Percentiles rank a stretch among this genome's conserved stretches.
These are phyloP conservation scores for Drosophila prostipennis DNA, from an alignment of 2,888 invertebrate species.

Conservation along the genomic window DNA sequence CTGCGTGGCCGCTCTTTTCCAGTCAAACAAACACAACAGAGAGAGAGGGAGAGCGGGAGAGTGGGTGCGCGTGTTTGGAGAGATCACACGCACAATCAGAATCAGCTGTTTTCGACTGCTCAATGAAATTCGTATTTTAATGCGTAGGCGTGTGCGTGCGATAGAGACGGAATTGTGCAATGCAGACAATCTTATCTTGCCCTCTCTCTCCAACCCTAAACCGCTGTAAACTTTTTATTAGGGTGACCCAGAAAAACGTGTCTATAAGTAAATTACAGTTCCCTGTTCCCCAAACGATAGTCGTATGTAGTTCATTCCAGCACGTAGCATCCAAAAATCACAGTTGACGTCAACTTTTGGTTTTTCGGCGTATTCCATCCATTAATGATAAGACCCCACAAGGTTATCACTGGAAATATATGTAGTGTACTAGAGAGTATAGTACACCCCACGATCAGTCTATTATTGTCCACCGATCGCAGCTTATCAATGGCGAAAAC, in stretches of 20 bases:
- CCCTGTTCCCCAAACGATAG: slow-evolving; percentile 8
- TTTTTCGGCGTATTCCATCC: slow-evolving; percentile 21
- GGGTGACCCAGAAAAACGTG: slow-evolving; percentile 17
- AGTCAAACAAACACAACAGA: slow-evolving; percentile 30
- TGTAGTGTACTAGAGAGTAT: not conserved
- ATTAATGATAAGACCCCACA: slow-evolving; percentile 24
- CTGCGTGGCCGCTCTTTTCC: slow-evolving; percentile 19
- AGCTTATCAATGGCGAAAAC: slow-evolving; percentile 42
- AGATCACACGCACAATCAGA: slow-evolving; percentile 41
- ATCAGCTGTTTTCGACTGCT: slow-evolving; percentile 34
- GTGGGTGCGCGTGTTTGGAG: slow-evolving; percentile 8
- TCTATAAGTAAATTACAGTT: not conserved
- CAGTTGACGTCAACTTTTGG: slow-evolving; percentile 29
- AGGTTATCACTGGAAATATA: slow-evolving; percentile 28
- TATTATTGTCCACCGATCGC: slow-evolving; percentile 28
- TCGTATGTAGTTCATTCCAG: not conserved
- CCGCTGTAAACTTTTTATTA: not conserved
- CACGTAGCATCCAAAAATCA: slow-evolving; percentile 28
- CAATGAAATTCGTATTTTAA: slow-evolving; percentile 30
- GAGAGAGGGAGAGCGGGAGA: slow-evolving; percentile 1
- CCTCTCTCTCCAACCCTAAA: not conserved
- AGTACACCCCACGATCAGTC: slow-evolving; percentile 20
- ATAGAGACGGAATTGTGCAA: slow-evolving; percentile 14
- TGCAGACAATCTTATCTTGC: slow-evolving; percentile 16
- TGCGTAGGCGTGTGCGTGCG: slow-evolving; percentile 22